These are phyloP conservation scores for Bacillus rossius DNA, from an alignment of 1,140 invertebrate genomes.

Conservation along the genomic window DNA sequence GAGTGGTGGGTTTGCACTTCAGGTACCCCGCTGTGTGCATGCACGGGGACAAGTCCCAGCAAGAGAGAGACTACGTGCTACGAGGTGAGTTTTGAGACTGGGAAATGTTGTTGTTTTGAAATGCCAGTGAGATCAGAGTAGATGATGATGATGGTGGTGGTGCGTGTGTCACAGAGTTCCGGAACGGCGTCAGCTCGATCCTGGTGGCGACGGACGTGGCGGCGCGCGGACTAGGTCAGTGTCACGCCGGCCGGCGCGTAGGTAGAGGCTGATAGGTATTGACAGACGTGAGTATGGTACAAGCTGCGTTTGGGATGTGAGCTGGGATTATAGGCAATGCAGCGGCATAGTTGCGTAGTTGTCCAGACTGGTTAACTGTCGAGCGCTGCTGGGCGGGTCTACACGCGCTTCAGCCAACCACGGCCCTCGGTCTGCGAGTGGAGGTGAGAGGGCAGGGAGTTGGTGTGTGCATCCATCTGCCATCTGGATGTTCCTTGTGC, in stretches of 20 bases:
- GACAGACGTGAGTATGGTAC: slow-evolving; percentile 1
- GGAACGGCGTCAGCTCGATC: slow-evolving; percentile 88
- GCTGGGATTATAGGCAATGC: neutral
- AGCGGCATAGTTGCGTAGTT: neutral
- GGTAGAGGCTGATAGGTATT: neutral
- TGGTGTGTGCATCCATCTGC: neutral
- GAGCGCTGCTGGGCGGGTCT: neutral
- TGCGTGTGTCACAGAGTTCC: slow-evolving; percentile 70
- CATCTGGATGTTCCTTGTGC: neutral
- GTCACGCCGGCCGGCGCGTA: slow-evolving; percentile 11
- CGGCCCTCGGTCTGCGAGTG: neutral
- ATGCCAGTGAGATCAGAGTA: too few relatives aligned
- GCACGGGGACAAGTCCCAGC: slow-evolving; percentile 88
- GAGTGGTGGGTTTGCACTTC: too few relatives aligned
- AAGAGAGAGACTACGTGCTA: slow-evolving; percentile 72
- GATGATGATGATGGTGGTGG: neutral
- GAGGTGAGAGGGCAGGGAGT: neutral
- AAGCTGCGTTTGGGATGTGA: neutral
- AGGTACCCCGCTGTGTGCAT: slow-evolving; percentile 72
- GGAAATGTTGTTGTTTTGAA: too few relatives aligned
- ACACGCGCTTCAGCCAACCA: neutral
- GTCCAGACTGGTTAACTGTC: slow-evolving; percentile 5
- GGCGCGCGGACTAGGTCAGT: slow-evolving; percentile 87
- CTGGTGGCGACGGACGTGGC: slow-evolving; percentile 98
- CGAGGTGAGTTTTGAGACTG: slow-evolving; percentile 25